phyloP scores from a whole-genome alignment of 2,797 vertebrate genomes.

The Sebastes minor region DNA sequence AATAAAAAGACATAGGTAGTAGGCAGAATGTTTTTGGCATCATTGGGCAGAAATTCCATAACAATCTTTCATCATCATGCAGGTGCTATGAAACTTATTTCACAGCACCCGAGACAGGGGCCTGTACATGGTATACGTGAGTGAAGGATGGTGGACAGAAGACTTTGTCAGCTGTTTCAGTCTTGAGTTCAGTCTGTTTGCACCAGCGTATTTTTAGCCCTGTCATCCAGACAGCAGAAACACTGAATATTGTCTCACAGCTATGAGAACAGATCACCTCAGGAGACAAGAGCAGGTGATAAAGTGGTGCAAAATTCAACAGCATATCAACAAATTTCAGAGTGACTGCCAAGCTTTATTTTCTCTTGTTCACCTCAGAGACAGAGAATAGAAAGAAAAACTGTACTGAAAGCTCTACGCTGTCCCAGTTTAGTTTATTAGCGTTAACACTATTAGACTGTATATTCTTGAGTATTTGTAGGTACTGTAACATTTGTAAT shows the following conservation, averaged over 20 bases:
- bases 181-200: slow-evolving; percentile 41
- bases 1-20: no score
- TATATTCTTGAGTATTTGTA: background rate
- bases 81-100: background rate
- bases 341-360: slow-evolving; percentile 5
- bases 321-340: slow-evolving; percentile 11
- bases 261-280: slow-evolving; percentile 43
- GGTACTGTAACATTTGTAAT: background rate
- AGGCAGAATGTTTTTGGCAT: no score
- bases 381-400: background rate
- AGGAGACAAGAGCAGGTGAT: slow-evolving; percentile 36
- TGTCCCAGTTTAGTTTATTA: background rate
- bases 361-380: background rate
- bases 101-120: background rate
- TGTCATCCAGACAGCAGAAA: slow-evolving; percentile 35
- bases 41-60: no score
- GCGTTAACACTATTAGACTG: background rate
- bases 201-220: slow-evolving; percentile 50
- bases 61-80: background rate
- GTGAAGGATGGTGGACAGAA: background rate
- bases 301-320: slow-evolving; percentile 57
- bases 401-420: background rate
- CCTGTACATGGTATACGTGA: background rate
- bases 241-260: slow-evolving; percentile 40
- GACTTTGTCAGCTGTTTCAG: slow-evolving; percentile 25